Evolutionary conservation across 2,888 invertebrate genomes (phyloP).

Genomic region (Anagyrus pseudococci): DNA sequence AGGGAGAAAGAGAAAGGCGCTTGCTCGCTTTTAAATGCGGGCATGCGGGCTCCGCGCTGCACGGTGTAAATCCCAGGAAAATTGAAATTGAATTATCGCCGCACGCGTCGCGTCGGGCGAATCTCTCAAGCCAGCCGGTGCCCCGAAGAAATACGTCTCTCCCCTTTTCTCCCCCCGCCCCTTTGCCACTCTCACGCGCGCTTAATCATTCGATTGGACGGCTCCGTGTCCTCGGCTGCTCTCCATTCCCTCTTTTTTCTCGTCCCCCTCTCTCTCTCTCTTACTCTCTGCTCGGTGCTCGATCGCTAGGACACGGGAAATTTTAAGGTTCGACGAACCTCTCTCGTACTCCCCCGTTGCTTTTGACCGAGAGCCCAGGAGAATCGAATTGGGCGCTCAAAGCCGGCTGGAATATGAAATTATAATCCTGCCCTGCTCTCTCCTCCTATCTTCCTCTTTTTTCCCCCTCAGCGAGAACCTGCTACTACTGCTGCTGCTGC

Average conservation of each 20-base stretch:
- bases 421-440: no score
- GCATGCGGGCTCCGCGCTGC: conserved; percentile 3
- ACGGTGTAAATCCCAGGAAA: conserved; percentile 17
- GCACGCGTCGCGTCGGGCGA: background rate
- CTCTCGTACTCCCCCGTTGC: no score
- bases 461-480: no score
- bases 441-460: no score
- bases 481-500: no score
- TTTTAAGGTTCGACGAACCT: background rate
- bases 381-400: background rate
- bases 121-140: background rate
- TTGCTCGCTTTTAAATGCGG: conserved; percentile 1
- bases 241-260: background rate
- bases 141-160: no score
- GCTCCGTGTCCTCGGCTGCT: background rate
- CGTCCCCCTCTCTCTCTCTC: background rate
- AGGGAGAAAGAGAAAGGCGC: background rate
- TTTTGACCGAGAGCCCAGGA: background rate
- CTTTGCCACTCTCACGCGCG: background rate
- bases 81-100: conserved; percentile 18
- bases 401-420: background rate
- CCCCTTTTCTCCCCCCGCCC: no score
- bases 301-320: background rate
- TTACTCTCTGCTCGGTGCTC: background rate
- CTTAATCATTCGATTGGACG: conserved; percentile 2